Evolutionary conservation across 2,797 vertebrate species (phyloP).

Genomic region (Sebastes kiyomatsui): DNA sequence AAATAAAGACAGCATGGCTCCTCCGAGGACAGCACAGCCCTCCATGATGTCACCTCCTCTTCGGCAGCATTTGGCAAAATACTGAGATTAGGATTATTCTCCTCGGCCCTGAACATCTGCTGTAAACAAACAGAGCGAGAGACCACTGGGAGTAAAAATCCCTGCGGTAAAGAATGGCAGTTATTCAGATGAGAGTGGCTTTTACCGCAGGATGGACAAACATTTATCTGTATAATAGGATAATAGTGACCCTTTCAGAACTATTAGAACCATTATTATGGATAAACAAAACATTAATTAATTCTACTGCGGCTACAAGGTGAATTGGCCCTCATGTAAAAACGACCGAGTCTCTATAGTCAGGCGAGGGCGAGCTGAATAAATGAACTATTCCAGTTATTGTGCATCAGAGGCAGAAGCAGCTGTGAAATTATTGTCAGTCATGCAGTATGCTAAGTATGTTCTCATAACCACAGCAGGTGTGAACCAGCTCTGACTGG

Average conservation of each 20-base stretch:
- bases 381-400: conserved; percentile 30
- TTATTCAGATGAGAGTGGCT: conserved; percentile 38
- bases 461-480: conserved; percentile 74
- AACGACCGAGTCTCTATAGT: neutral
- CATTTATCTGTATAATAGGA: conserved; percentile 12
- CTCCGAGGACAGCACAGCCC: conserved; percentile 11
- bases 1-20: conserved; percentile 9
- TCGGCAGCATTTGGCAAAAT: conserved; percentile 57
- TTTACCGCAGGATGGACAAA: conserved; percentile 19
- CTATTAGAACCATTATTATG: conserved; percentile 4
- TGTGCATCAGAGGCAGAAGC: conserved; percentile 59
- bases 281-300: neutral
- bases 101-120: conserved; percentile 60
- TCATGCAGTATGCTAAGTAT: conserved; percentile 68
- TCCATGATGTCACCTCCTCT: conserved; percentile 62
- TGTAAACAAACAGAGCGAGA: conserved; percentile 51
- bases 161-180: conserved; percentile 34
- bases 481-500: conserved; percentile 67
- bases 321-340: neutral
- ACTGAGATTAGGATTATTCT: conserved; percentile 78
- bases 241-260: neutral
- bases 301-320: neutral
- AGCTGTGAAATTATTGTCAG: conserved; percentile 71
- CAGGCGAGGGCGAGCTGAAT: neutral
- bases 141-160: conserved; percentile 34